Percentiles rank a stretch among this genome's conserved stretches.
phyloP scores from a whole-genome alignment of 2,113 vertebrate genomes.

The Chlorodrepanis virens region DNA sequence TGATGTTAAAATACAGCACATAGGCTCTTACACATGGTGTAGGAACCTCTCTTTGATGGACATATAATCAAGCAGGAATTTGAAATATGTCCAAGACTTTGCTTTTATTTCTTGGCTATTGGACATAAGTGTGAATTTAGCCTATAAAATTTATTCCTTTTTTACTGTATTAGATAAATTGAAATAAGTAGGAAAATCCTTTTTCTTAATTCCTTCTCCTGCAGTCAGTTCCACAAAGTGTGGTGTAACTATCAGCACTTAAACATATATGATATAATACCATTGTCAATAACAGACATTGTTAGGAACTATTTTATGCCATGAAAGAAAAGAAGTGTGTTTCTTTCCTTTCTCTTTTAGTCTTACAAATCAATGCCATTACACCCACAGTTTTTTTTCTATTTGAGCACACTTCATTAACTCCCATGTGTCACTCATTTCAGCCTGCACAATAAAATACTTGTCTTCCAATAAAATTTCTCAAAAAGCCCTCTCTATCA shows the following conservation, averaged over 20 bases:
- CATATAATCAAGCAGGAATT: constrained; percentile 59
- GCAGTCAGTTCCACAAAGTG: constrained; percentile 5
- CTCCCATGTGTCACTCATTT: not conserved
- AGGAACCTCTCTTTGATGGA: constrained; percentile 52
- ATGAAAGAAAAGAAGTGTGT: not conserved
- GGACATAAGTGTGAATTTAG: constrained; percentile 38
- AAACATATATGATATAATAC: not conserved
- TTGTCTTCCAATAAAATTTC: not conserved
- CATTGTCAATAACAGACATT: not conserved
- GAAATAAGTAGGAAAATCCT: constrained; percentile 12
- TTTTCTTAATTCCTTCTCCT: constrained; percentile 33
- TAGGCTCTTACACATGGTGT: constrained; percentile 47
- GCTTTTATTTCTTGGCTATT: constrained; percentile 59
- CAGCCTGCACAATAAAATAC: constrained; percentile 5
- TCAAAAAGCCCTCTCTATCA: not conserved
- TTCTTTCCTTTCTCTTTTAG: not conserved
- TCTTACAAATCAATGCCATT: not conserved
- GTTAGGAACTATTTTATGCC: not conserved
- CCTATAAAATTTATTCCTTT: constrained; percentile 37
- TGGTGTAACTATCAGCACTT: constrained; percentile 1
- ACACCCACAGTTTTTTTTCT: not conserved
- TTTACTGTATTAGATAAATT: constrained; percentile 21
- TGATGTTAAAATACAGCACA: constrained; percentile 64
- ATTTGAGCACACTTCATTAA: not conserved
- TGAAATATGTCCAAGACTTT: constrained; percentile 63